Evolutionary conservation across 2,113 vertebrate species (phyloP).

Genomic region (Bolborhynchus lineola): DNA sequence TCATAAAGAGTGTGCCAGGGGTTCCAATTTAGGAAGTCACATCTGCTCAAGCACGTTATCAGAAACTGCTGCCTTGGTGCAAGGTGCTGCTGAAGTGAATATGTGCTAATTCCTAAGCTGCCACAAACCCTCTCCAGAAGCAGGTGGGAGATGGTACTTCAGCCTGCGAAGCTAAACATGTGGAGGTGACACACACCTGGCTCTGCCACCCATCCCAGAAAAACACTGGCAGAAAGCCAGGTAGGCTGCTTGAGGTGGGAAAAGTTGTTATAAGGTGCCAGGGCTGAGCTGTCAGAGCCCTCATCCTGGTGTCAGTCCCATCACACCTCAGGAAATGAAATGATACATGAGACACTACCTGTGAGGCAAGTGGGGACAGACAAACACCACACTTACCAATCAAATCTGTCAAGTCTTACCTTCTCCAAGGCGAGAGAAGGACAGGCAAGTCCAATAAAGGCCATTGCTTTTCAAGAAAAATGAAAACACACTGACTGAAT

Average conservation of each 20-base stretch:
- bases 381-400: accelerated
- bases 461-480: neutral
- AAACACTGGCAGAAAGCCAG: neutral
- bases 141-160: neutral
- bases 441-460: neutral
- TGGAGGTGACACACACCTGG: neutral
- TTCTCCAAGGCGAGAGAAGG: neutral
- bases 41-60: neutral
- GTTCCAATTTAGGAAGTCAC: neutral
- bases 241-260: neutral
- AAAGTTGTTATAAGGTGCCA: neutral
- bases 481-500: neutral
- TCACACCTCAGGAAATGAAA: neutral
- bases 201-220: neutral
- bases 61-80: neutral
- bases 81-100: neutral
- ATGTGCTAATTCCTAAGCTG: neutral
- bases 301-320: neutral
- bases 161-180: accelerated
- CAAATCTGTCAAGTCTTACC: neutral
- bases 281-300: neutral
- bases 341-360: neutral
- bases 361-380: neutral
- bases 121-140: neutral
- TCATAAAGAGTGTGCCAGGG: accelerated